Base-by-base conservation (phyloP, 2,797 vertebrate species). In the Falco naumanni region DNA sequence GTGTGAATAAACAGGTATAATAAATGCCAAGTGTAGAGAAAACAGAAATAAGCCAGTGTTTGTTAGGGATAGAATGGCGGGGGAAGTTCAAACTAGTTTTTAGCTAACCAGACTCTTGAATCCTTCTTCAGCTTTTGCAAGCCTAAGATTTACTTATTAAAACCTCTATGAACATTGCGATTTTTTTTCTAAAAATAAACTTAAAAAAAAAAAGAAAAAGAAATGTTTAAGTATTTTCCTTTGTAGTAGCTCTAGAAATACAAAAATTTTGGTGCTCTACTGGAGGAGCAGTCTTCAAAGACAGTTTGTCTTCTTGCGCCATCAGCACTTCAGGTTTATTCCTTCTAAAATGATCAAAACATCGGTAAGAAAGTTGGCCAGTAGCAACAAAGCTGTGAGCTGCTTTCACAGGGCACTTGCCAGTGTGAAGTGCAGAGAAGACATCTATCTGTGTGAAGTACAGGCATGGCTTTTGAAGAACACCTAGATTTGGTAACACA, bases 101-200 rank as follows among this genome's bases (percentile, higher is more conserved):
- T 69, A 72, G 18, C 56, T 96, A 87, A 95, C 59, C 56, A 50
- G 28, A 68, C 54, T 92, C 37, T 59, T 79, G 33, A 86, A 65
- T 72, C 9, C 7, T 87, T 74, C 69, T 94, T 94, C 86, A 82
- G 54, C 69, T 93, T 89, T 90, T 89, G 82, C 88, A 94, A 92
- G 20, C 39, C 56, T 92, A 69, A 89, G 84, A 93, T 66, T 84
- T 85, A 78, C 86, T 83, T 91, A 75, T 3, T 89, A 79, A 92
- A 90, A 66, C 24, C n/a, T 91, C 43, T 96, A n/a, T 63, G 41
- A 71, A 85, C 29, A 48, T 90, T 90, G 82, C 72, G 69, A 57
- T 92, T 96, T 45, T 45, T 43, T 96, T 97, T 97, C 87, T 93
- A 94, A 70, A 95, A 97, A 96, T 92, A 96, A 96, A 95, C 64